Evolutionary conservation across 2,888 invertebrate genomes (phyloP).

Genomic region (Lymantria dispar): DNA sequence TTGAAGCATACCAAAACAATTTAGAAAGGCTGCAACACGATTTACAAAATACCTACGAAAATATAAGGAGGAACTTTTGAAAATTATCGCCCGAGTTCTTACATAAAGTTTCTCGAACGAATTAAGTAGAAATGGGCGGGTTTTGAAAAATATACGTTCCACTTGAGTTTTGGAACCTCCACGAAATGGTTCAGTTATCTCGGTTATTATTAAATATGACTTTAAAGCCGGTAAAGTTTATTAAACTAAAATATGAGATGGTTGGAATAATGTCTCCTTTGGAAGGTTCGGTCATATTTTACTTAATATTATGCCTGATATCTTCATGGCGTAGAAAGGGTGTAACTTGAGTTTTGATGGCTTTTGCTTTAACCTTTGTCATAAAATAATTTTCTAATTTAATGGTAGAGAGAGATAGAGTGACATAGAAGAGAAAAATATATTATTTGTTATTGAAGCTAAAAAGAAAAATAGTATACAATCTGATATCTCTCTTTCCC

Average conservation of each 20-base stretch:
- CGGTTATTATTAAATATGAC: conserved; percentile 14
- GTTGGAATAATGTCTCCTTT: conserved; percentile 4
- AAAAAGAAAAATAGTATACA: too few species aligned
- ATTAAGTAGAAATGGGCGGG: conserved; percentile 41
- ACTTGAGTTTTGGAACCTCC: conserved; percentile 21
- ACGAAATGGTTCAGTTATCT: conserved; percentile 20
- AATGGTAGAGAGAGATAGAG: too few species aligned
- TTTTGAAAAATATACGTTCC: conserved; percentile 44
- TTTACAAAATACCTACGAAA: conserved; percentile 39
- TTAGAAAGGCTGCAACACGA: conserved; percentile 34
- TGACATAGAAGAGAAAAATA: too few species aligned
- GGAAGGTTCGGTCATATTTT: conserved; percentile 6
- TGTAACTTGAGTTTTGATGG: too few species aligned
- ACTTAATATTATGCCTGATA: neutral
- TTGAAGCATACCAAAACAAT: conserved; percentile 39
- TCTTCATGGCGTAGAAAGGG: too few species aligned
- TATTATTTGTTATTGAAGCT: too few species aligned
- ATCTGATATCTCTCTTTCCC: too few species aligned
- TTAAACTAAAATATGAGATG: conserved; percentile 6
- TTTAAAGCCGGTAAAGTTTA: conserved; percentile 3
- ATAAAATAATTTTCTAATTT: too few species aligned
- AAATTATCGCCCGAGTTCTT: conserved; percentile 54
- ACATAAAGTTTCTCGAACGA: conserved; percentile 43
- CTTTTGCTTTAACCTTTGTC: too few species aligned
- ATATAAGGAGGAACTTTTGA: conserved; percentile 41